Conservation (phyloP, 2,113 vertebrate genomes). For the Petaurus breviceps region DNA sequence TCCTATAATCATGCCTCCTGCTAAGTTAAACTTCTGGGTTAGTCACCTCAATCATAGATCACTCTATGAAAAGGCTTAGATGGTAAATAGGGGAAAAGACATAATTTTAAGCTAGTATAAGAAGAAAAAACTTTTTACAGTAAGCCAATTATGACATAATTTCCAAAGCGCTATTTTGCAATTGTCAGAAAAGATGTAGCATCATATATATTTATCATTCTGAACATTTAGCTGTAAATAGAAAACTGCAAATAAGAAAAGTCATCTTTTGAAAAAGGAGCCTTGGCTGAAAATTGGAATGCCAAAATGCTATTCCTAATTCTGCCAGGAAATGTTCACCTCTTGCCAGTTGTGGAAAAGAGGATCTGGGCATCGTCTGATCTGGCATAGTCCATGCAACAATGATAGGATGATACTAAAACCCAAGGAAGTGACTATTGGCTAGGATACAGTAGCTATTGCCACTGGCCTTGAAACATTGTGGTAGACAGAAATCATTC, state of each 20-base stretch:
- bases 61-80: not conserved
- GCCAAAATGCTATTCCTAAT: not conserved
- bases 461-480: not conserved
- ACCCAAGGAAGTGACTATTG: not conserved
- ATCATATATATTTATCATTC: not conserved
- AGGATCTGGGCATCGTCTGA: not conserved
- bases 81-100: not conserved
- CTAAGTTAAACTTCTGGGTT: too few relatives aligned
- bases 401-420: not conserved
- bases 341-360: not conserved
- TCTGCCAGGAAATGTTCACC: not conserved
- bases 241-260: not conserved
- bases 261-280: not conserved
- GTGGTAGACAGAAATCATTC: not conserved
- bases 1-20: accelerated
- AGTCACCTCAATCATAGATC: not conserved
- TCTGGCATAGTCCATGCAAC: not conserved
- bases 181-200: not conserved
- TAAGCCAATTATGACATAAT: not conserved
- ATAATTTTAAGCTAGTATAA: not conserved
- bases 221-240: not conserved
- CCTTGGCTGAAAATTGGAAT: not conserved
- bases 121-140: not conserved
- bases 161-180: not conserved
- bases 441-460: not conserved